These are phyloP conservation scores for Neria commutata DNA, from an alignment of 2,888 invertebrate species.

Conservation along the genomic window DNA sequence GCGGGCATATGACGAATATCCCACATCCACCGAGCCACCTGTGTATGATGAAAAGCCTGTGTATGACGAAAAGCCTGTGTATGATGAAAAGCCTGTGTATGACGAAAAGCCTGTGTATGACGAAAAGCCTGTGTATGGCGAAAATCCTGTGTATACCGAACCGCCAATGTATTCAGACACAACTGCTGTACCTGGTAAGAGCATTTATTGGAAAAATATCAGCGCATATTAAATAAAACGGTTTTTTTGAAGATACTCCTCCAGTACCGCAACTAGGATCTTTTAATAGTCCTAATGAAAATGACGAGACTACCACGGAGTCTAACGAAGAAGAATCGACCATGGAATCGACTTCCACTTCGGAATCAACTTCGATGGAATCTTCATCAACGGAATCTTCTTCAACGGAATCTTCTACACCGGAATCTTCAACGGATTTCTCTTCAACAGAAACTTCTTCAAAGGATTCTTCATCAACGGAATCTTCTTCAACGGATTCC, in stretches of 20 bases:
- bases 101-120: conserved; percentile 22
- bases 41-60: conserved; percentile 26
- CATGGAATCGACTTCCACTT: too few species aligned
- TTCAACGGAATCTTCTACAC: not conserved
- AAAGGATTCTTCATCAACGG: too few species aligned
- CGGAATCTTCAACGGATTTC: not conserved
- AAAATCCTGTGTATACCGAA: conserved; percentile 19
- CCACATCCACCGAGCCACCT: conserved; percentile 13
- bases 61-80: conserved; percentile 21
- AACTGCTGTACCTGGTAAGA: not conserved
- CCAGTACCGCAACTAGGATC: too few species aligned
- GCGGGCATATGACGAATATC: conserved; percentile 17
- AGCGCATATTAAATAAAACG: too few species aligned
- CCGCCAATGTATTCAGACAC: conserved; percentile 30
- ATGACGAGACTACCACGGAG: not conserved
- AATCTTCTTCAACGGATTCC: not conserved
- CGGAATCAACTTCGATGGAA: not conserved
- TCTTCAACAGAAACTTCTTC: too few species aligned
- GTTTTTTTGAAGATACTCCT: too few species aligned
- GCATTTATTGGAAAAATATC: too few species aligned
- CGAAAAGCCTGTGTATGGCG: conserved; percentile 28
- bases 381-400: not conserved
- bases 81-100: conserved; percentile 27
- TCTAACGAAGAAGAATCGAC: too few species aligned
- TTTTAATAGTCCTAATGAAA: not conserved